A percentile compares a stretch with the other conserved stretches of the same genome.
These are phyloP conservation scores for Drosophila anomelani DNA, from an alignment of 2,888 invertebrate genomes.

Conservation along the genomic window DNA sequence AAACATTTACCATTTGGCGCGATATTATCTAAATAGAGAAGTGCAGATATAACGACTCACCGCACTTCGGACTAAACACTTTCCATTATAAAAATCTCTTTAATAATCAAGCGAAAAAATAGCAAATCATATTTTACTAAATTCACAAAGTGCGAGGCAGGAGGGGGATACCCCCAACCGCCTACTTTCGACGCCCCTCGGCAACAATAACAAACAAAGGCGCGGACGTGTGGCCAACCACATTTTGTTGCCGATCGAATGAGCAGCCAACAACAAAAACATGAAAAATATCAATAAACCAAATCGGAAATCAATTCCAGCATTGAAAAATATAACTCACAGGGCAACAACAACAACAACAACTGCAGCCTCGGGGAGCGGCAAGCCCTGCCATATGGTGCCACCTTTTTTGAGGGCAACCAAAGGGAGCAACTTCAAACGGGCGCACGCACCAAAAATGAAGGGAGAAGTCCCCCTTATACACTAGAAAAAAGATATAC, in stretches of 20 bases:
- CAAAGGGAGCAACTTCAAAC: constrained; percentile 49
- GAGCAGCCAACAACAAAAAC: constrained; percentile 44
- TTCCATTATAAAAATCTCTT: background rate
- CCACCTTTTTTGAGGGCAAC: constrained; percentile 61
- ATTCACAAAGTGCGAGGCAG: constrained; percentile 46
- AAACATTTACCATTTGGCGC: constrained; percentile 11
- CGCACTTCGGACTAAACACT: constrained; percentile 5
- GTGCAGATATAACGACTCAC: background rate
- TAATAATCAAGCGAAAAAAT: constrained; percentile 13
- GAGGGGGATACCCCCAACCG: background rate
- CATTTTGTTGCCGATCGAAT: constrained; percentile 56
- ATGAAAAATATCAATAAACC: constrained; percentile 35
- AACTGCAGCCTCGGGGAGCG: constrained; percentile 14
- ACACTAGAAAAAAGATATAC: background rate
- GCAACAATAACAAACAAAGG: constrained; percentile 47
- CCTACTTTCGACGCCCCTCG: constrained; percentile 24
- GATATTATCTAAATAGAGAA: constrained; percentile 28
- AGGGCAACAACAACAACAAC: constrained; percentile 36
- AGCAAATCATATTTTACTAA: constrained; percentile 71
- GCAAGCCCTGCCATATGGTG: constrained; percentile 70
- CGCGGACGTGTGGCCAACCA: constrained; percentile 63
- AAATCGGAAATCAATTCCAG: constrained; percentile 76
- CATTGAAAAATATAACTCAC: constrained; percentile 70
- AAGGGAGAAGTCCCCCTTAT: constrained; percentile 11
- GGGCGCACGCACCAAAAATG: constrained; percentile 56